These are phyloP conservation scores for Meriones unguiculatus DNA, from an alignment of 2,113 vertebrate species.

Conservation along the genomic window DNA sequence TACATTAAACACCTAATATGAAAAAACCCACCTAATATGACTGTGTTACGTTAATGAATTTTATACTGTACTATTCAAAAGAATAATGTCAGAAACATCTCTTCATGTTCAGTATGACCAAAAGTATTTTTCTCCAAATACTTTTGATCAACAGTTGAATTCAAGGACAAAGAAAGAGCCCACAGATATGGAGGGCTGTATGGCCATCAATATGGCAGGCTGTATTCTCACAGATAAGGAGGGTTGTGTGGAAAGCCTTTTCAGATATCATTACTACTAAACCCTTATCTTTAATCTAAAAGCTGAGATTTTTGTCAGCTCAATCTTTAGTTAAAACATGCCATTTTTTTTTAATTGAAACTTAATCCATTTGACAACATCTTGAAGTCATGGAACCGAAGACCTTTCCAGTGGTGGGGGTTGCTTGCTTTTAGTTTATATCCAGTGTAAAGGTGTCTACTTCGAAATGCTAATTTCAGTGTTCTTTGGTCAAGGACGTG, in stretches of 20 bases:
- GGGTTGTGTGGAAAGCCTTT: not conserved
- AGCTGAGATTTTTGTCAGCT: not conserved
- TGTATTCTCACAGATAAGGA: not conserved
- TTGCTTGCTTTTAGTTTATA: not conserved
- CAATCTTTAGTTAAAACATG: not conserved
- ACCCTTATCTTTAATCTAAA: not conserved
- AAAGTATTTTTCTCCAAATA: not conserved
- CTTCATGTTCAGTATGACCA: not conserved
- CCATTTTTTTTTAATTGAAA: slow-evolving; percentile 19
- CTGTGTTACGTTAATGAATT: not conserved
- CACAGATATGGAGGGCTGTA: not conserved
- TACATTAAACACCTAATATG: not conserved
- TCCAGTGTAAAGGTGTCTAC: not conserved
- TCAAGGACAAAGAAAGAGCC: not conserved
- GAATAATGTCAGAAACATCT: not conserved
- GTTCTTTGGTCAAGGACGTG: not conserved
- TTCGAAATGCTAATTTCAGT: slow-evolving; percentile 50
- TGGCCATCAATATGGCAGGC: no score
- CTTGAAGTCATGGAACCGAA: not conserved
- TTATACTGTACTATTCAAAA: not conserved
- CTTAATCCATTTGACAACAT: not conserved
- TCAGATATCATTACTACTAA: not conserved
- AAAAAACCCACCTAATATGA: not conserved
- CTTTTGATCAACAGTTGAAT: not conserved
- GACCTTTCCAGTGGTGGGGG: not conserved